Evolutionary conservation across 2,113 vertebrate genomes (phyloP).

Genomic region (Cynoglossus semilaevis): DNA sequence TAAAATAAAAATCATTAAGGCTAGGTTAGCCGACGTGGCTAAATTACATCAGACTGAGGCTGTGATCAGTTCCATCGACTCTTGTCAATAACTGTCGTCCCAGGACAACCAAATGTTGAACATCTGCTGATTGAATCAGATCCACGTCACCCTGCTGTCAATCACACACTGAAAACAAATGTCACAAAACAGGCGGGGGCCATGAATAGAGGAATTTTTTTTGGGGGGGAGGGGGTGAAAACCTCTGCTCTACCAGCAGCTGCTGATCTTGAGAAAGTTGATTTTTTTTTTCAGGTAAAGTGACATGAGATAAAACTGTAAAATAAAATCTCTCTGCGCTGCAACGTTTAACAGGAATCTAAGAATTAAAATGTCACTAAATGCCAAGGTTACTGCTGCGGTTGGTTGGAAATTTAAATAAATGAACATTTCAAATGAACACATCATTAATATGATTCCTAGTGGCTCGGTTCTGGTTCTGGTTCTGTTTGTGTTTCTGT

Average conservation of each 20-base stretch:
- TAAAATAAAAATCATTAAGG: constrained; percentile 7
- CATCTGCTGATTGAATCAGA: constrained; percentile 44
- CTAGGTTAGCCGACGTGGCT: too few relatives aligned
- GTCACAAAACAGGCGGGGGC: constrained; percentile 33
- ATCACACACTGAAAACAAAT: constrained; percentile 53
- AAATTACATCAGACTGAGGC: constrained; percentile 48
- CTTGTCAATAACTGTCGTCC: constrained; percentile 55
- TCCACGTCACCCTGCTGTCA: constrained; percentile 55
- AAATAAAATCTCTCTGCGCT: constrained; percentile 1
- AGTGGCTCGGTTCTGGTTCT: too few relatives aligned
- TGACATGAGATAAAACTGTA: constrained; percentile 5
- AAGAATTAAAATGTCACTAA: constrained; percentile 33
- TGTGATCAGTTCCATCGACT: constrained; percentile 62
- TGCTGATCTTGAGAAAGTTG: background rate
- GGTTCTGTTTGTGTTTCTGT: too few relatives aligned
- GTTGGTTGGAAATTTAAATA: background rate
- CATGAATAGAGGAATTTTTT: constrained; percentile 18
- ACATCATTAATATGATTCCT: background rate
- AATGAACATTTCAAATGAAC: constrained; percentile 15
- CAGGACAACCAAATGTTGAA: constrained; percentile 52
- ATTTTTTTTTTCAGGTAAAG: constrained; percentile 20
- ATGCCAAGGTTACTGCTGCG: constrained; percentile 9
- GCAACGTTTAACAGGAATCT: constrained; percentile 7
- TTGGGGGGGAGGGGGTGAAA: constrained; percentile 3
- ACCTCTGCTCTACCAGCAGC: constrained; percentile 26